Percentiles rank a stretch among this genome's conserved stretches.
These are phyloP conservation scores for Sabatieria punctata DNA, from an alignment of 2,888 invertebrate genomes.

Conservation along the genomic window DNA sequence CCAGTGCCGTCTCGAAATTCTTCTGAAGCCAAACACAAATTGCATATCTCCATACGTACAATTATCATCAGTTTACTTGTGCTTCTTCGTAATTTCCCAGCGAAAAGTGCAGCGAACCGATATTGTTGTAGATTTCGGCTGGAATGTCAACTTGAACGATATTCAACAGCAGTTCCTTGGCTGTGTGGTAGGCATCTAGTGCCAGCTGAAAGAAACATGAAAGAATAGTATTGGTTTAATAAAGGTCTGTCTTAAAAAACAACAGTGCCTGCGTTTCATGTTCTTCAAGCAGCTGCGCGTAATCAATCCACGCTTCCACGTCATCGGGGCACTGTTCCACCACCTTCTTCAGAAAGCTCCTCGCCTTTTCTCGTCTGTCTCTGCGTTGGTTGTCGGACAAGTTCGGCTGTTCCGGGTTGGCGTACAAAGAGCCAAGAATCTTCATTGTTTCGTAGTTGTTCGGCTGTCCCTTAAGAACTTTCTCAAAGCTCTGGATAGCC, in stretches of 20 bases:
- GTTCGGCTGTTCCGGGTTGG: conserved; percentile 33
- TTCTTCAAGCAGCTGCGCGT: conserved; percentile 92
- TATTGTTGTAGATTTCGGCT: conserved; percentile 92
- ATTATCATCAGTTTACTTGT: conserved; percentile 37
- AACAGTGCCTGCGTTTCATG: no score
- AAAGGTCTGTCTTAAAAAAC: no score
- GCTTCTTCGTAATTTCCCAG: conserved; percentile 71
- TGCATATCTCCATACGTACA: conserved; percentile 6
- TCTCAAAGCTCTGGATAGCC: conserved; percentile 97
- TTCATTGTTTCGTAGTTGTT: conserved; percentile 99
- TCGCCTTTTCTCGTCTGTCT: conserved; percentile 59
- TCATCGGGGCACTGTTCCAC: conserved; percentile 95
- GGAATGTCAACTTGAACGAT: conserved; percentile 77
- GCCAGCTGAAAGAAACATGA: conserved; percentile 45
- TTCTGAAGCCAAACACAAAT: conserved; percentile 22
- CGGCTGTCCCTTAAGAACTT: conserved; percentile 86
- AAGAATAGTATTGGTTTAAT: no score
- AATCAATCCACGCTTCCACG: conserved; percentile 96
- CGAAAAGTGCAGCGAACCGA: conserved; percentile 70
- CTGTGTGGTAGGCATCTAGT: conserved; percentile 75
- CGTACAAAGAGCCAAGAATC: conserved; percentile 89
- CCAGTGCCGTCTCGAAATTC: conserved; percentile 61
- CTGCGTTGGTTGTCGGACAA: neutral
- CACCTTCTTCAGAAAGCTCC: conserved; percentile 67
- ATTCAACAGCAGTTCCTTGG: conserved; percentile 74